A percentile compares a stretch with the other conserved stretches of the same genome.
These are phyloP conservation scores for Ostrea denselamellosa DNA, from an alignment of 1,140 invertebrate genomes.

Conservation along the genomic window DNA sequence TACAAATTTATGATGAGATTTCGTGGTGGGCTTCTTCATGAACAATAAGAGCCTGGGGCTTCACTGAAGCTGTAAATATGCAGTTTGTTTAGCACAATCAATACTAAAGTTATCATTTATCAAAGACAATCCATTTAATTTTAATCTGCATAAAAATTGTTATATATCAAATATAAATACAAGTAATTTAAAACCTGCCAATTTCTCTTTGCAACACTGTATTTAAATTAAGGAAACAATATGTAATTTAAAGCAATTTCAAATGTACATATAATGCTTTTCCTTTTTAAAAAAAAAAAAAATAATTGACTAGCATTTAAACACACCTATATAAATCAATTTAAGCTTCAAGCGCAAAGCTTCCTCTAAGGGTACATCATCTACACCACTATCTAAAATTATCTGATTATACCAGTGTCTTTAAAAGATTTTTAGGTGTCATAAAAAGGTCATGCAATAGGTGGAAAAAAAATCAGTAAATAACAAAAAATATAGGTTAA, in stretches of 20 bases:
- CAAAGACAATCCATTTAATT: not conserved
- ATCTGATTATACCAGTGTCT: conserved; percentile 29
- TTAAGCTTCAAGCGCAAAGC: conserved; percentile 5
- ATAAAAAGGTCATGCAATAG: conserved; percentile 15
- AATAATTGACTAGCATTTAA: not conserved
- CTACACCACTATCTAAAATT: conserved; percentile 17
- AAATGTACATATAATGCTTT: conserved; percentile 13
- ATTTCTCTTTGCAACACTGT: not conserved
- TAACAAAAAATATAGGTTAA: conserved; percentile 15
- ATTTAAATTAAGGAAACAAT: not conserved
- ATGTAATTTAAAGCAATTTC: not conserved
- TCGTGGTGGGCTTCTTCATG: not conserved
- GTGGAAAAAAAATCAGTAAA: not conserved
- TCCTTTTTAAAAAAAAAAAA: not conserved
- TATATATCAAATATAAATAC: not conserved
- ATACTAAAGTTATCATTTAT: not conserved
- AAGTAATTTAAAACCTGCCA: not conserved
- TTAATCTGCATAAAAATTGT: not conserved
- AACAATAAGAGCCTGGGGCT: conserved; percentile 2
- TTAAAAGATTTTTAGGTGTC: not conserved
- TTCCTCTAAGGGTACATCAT: not conserved
- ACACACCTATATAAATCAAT: not conserved
- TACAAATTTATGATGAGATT: conserved; percentile 31
- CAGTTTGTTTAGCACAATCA: conserved; percentile 12
- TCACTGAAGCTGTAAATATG: conserved; percentile 35